Percentiles rank a stretch among this genome's conserved stretches.
Conservation (phyloP, 2,888 invertebrate species). For the Sympetrum striolatum region DNA sequence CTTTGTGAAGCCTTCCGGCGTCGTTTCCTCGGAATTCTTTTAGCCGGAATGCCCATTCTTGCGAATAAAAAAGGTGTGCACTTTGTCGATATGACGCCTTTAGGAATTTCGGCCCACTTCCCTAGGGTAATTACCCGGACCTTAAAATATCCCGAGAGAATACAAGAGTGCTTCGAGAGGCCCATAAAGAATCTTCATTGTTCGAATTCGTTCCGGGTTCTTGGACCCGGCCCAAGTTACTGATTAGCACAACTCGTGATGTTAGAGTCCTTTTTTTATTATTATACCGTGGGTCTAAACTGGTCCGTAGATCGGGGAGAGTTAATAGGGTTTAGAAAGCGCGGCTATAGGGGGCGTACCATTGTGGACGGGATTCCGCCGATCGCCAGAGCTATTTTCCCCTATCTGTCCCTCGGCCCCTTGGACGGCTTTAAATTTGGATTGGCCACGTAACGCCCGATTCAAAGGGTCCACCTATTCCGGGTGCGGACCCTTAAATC, state of each 20-base stretch:
- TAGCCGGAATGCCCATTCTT: not conserved
- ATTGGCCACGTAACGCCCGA: slow-evolving; percentile 5
- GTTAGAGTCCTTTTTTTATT: not conserved
- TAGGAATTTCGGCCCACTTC: slow-evolving; percentile 3
- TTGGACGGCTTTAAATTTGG: slow-evolving; percentile 26
- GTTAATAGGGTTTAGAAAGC: not conserved
- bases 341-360: not conserved
- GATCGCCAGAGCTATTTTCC: not conserved
- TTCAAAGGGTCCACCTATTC: not conserved
- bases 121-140: not conserved
- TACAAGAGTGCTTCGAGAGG: not conserved
- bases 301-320: not conserved
- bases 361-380: not conserved
- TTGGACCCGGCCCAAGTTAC: slow-evolving; percentile 3
- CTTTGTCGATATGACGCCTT: not conserved
- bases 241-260: not conserved
- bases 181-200: slow-evolving; percentile 34
- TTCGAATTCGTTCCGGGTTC: slow-evolving; percentile 20
- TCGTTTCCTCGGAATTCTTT: not conserved
- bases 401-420: not conserved
- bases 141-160: slow-evolving; percentile 9
- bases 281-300: not conserved
- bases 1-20: not conserved
- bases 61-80: not conserved
- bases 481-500: not conserved